phyloP scores from a whole-genome alignment of 1,140 invertebrate genomes.

The Orius laevigatus region DNA sequence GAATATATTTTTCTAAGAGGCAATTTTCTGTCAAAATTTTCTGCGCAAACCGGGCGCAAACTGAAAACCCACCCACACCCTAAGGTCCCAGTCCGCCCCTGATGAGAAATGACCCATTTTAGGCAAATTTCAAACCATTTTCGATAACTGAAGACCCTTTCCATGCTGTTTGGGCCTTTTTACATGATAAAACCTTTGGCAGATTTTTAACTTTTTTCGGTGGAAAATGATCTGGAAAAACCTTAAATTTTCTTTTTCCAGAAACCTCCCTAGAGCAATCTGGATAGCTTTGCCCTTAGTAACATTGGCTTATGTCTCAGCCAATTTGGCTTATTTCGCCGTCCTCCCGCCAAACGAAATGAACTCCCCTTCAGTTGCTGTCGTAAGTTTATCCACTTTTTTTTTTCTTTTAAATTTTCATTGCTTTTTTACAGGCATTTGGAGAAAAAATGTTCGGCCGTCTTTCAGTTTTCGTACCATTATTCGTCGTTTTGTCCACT shows the following conservation, averaged over 20 bases:
- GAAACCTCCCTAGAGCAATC: slow-evolving; percentile 71
- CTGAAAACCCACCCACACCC: too few relatives aligned
- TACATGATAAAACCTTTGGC: too few relatives aligned
- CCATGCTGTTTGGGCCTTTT: too few relatives aligned
- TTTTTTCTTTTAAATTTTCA: neutral
- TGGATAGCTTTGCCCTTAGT: slow-evolving; percentile 76
- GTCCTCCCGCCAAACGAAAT: slow-evolving; percentile 65
- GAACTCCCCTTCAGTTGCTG: slow-evolving; percentile 64
- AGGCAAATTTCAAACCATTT: too few relatives aligned
- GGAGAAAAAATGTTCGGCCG: slow-evolving; percentile 58
- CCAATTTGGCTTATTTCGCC: slow-evolving; percentile 79
- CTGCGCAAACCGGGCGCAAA: too few relatives aligned
- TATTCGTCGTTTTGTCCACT: slow-evolving; percentile 71
- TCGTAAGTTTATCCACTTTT: slow-evolving; percentile 34
- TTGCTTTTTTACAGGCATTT: slow-evolving; percentile 41
- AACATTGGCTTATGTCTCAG: slow-evolving; percentile 70
- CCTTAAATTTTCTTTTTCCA: slow-evolving; percentile 28
- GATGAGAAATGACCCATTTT: too few relatives aligned
- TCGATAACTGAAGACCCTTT: too few relatives aligned
- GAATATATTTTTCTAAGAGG: too few relatives aligned
- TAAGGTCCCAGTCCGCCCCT: too few relatives aligned
- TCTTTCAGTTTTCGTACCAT: slow-evolving; percentile 65
- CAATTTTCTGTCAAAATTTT: too few relatives aligned
- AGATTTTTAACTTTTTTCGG: too few relatives aligned
- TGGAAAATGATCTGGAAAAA: too few relatives aligned